Evolutionary conservation across 2,888 invertebrate genomes (phyloP).

Genomic region (Monochamus alternatus): DNA sequence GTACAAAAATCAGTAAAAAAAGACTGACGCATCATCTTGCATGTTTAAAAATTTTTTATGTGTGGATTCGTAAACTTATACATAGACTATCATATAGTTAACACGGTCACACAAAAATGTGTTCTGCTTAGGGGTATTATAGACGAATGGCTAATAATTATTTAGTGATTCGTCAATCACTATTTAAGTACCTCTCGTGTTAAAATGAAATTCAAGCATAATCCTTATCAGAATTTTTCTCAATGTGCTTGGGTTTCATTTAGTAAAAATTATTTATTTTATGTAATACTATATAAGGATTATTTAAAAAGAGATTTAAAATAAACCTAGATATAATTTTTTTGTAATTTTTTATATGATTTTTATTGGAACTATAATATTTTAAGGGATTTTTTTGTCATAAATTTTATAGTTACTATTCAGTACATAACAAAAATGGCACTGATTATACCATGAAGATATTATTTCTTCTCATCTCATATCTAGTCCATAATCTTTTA

Average conservation of each 20-base stretch:
- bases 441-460: constrained; percentile 25
- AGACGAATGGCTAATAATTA: constrained; percentile 29
- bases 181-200: constrained; percentile 23
- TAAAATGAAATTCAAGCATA: constrained; percentile 30
- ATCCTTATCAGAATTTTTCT: constrained; percentile 7
- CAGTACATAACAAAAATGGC: constrained; percentile 36
- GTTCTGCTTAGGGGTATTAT: constrained; percentile 41
- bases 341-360: constrained; percentile 43
- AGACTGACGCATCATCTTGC: constrained; percentile 49
- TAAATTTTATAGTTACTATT: constrained; percentile 11
- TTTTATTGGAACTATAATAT: constrained; percentile 36
- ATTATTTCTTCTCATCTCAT: constrained; percentile 21
- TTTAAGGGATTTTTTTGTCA: constrained; percentile 26
- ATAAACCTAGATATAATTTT: constrained; percentile 34
- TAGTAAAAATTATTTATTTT: constrained; percentile 38
- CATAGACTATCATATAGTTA: constrained; percentile 32
- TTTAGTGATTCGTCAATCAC: constrained; percentile 22
- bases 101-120: constrained; percentile 30
- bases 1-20: constrained; percentile 64
- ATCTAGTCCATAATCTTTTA: constrained; percentile 38
- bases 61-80: constrained; percentile 34
- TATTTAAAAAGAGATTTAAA: constrained; percentile 31
- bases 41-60: constrained; percentile 34
- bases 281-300: constrained; percentile 33
- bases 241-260: constrained; percentile 28